Evolutionary conservation across 2,797 vertebrate species (phyloP), one percentile per base, ranked within the genome.

Genomic region (Periparus ater): DNA sequence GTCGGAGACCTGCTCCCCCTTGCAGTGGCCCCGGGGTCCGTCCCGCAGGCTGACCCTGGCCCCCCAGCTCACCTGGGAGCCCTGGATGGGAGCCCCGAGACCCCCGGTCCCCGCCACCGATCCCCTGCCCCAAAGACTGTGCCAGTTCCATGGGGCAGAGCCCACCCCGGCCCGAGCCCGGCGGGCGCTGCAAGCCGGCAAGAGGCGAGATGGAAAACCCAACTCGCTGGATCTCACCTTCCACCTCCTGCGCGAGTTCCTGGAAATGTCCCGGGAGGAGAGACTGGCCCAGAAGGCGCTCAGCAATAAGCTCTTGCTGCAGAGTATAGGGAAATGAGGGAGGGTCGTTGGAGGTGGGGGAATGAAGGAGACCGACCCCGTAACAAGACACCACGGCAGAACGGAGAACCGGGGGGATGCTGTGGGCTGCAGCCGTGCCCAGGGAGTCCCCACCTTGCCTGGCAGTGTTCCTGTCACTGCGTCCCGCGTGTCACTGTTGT

Each of bases 191-290:
- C 95, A 66, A 5, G 76, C 74, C 21, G 80, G 86, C 81, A 95
- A 94, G 81, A 94, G 96, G 60, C 87, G 94, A 18, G 93, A 96
- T 0, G 86, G 96, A 10, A 97, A 96, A 62, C 97, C 96, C 60
- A 98, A 97, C 68, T 98, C 97, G 0, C 17, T 97, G 71, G 98
- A 98, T 79, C 97, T 97, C 78, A 98, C 97, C 63, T 98, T 98
- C 84, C 97, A 98, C 63, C 96, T 98, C 48, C 96, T 98, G 53
- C 96, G 97, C 17, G 95, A 98, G 62, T 96, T 98, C 78, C 96
- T 97, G 90, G 96, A 97, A 87, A 97, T 97, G 93, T 97, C 97
- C 53, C 97, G 97, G 21, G 97, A 96, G 76, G 97, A 98, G 78
- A 96, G 96, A 61, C 95, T 97, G 91, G 97, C 96, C 10, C 97